These are phyloP conservation scores for Lordiphosa mommai DNA, from an alignment of 1,140 invertebrate species.

Conservation along the genomic window DNA sequence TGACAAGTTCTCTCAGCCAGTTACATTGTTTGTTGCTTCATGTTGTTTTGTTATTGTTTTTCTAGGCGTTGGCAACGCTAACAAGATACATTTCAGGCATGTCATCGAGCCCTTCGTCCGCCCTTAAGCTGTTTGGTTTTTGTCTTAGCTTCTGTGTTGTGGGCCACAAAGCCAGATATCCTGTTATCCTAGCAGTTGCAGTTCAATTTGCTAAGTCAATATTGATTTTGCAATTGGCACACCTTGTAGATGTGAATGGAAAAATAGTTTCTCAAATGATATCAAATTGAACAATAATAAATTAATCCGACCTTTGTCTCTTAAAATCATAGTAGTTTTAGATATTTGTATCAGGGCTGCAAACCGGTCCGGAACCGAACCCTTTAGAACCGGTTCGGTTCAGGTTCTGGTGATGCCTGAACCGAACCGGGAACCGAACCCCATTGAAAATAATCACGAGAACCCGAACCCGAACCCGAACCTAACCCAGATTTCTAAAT, in stretches of 20 bases:
- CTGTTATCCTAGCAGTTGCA: conserved; percentile 15
- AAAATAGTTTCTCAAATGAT: conserved; percentile 5
- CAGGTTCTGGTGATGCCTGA: too few relatives aligned
- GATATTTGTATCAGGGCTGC: too few relatives aligned
- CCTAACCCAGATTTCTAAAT: too few relatives aligned
- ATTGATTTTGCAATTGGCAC: conserved; percentile 65
- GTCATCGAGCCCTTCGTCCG: conserved; percentile 4
- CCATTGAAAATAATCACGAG: too few relatives aligned
- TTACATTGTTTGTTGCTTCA: conserved; percentile 10
- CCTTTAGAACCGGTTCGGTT: too few relatives aligned
- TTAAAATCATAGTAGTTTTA: too few relatives aligned
- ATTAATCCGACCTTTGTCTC: too few relatives aligned
- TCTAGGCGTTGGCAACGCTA: conserved; percentile 42
- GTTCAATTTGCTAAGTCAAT: conserved; percentile 45
- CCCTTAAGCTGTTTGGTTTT: conserved; percentile 45
- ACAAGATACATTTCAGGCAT: conserved; percentile 51
- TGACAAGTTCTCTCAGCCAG: conserved; percentile 55
- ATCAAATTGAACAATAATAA: background rate
- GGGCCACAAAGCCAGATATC: conserved; percentile 9
- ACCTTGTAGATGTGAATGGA: conserved; percentile 17
- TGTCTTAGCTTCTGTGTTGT: conserved; percentile 40
- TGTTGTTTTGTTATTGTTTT: conserved; percentile 36
- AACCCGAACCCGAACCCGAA: too few relatives aligned
- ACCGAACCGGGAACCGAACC: too few relatives aligned
- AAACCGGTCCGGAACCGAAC: too few relatives aligned